These are phyloP conservation scores for rat (Rattus norvegicus) DNA, from an alignment of 2,113 vertebrate genomes.

Conservation along the genomic window GRCr8 NC_086026.1:103700501-103701000, in stretches of 20 bases:
- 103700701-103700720: neutral
- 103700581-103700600: neutral
- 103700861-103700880: neutral
- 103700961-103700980: neutral
- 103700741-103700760: neutral
- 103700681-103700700: constrained; percentile 15
- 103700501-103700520: neutral
- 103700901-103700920: neutral
- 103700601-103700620: neutral
- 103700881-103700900: neutral
- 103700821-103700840: constrained; percentile 19
- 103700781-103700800: neutral
- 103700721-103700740: constrained; percentile 46
- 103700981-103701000: neutral
- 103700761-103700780: constrained; percentile 4
- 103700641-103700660: neutral
- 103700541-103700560: neutral
- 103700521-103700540: neutral
- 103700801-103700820: constrained; percentile 46
- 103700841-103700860: neutral
- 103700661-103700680: neutral
- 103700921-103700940: neutral
- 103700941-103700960: neutral
- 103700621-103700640: neutral
- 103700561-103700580: neutral